Conservation (phyloP, 2,113 vertebrate species). For the Onychostoma macrolepis region DNA sequence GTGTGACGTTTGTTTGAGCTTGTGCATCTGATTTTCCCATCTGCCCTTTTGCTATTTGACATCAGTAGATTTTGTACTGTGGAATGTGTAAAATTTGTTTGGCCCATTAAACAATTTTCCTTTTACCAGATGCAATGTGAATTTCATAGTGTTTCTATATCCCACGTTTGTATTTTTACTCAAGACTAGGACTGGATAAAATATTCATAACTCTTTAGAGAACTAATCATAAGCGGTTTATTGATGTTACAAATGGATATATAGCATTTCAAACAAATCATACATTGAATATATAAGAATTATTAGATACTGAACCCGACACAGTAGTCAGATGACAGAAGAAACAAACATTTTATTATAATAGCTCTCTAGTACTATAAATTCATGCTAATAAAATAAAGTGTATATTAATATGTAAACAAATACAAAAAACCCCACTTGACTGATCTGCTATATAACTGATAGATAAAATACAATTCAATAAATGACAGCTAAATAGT, state of each 20-base stretch:
- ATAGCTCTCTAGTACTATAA: neutral
- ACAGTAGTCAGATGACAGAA: too few relatives aligned
- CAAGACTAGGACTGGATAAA: neutral
- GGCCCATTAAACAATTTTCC: constrained; percentile 40
- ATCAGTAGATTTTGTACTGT: constrained; percentile 23
- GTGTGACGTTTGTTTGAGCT: neutral
- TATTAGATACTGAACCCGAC: too few relatives aligned
- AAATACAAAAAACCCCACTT: neutral
- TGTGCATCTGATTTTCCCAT: neutral
- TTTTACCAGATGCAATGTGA: constrained; percentile 9
- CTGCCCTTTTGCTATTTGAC: neutral
- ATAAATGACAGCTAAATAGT: neutral
- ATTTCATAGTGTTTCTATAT: neutral
- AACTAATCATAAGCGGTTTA: neutral
- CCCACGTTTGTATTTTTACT: neutral
- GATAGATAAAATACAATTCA: neutral
- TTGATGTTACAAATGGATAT: neutral
- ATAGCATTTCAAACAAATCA: neutral
- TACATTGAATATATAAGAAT: neutral
- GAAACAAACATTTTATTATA: too few relatives aligned
- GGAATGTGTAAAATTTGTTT: constrained; percentile 12
- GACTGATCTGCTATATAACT: neutral
- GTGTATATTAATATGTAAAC: neutral
- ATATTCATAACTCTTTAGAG: neutral
- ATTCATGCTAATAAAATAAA: neutral